Percentiles rank a stretch among this genome's conserved stretches.
phyloP scores from a whole-genome alignment of 2,888 invertebrate species.

The Ophraella communa region DNA sequence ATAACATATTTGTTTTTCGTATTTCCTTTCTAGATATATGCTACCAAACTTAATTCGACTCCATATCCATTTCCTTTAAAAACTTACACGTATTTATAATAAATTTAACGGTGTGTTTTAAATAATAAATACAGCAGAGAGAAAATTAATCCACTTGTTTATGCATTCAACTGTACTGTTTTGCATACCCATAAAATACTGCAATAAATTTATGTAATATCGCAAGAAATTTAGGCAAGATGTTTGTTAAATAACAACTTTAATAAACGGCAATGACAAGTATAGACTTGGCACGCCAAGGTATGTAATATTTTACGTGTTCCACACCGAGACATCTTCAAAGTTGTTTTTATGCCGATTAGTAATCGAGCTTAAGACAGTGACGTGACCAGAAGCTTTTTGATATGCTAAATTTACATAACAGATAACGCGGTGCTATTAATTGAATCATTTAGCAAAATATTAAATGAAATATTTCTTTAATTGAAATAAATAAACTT shows the following conservation, averaged over 20 bases:
- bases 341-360: conserved; percentile 13
- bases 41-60: neutral
- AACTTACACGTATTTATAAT: neutral
- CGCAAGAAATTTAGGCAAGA: conserved; percentile 47
- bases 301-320: conserved; percentile 42
- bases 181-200: conserved; percentile 37
- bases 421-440: too few species aligned
- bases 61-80: neutral
- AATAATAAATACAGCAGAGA: conserved; percentile 15
- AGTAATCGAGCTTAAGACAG: neutral
- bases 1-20: too few species aligned
- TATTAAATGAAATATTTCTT: too few species aligned
- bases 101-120: neutral
- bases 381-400: neutral
- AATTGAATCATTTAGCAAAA: too few species aligned
- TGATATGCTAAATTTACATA: neutral
- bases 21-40: neutral
- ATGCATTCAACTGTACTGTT: conserved; percentile 33
- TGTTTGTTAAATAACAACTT: conserved; percentile 50
- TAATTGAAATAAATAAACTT: too few species aligned
- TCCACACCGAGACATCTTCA: conserved; percentile 41
- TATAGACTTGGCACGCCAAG: conserved; percentile 51
- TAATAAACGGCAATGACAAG: conserved; percentile 49
- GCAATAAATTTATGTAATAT: conserved; percentile 37
- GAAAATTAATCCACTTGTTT: conserved; percentile 31